A percentile compares a stretch with the other conserved stretches of the same genome.
Evolutionary conservation across 2,113 vertebrate species (phyloP).

Genomic region (Nibea coibor): DNA sequence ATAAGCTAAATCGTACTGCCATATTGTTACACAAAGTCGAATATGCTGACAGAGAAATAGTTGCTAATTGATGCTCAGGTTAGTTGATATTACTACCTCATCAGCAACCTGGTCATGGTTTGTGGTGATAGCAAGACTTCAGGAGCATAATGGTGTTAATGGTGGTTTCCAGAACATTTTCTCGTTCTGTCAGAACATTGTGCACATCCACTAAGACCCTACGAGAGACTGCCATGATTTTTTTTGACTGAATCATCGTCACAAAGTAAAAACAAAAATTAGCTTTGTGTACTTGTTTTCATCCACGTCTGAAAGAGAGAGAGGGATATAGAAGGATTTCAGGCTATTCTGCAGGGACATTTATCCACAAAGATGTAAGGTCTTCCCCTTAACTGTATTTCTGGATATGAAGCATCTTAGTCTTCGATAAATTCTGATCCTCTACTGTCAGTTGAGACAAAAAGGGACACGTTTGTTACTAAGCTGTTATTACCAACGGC

Average conservation of each 20-base stretch:
- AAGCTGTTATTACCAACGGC: conserved; percentile 10
- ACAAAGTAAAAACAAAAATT: not conserved
- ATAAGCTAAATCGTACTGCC: conserved; percentile 27
- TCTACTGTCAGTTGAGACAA: not conserved
- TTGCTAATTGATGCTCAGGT: conserved; percentile 20
- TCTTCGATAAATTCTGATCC: not conserved
- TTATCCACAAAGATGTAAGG: conserved; percentile 8
- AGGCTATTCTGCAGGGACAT: conserved; percentile 7
- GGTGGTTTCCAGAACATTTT: not conserved
- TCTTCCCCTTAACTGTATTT: not conserved
- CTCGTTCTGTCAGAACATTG: not conserved
- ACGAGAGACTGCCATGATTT: not conserved
- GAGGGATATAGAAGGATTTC: conserved; percentile 21
- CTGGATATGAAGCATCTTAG: not conserved
- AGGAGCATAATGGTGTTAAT: not conserved
- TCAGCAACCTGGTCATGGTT: not conserved
- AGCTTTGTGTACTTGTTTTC: not conserved
- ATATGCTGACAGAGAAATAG: conserved; percentile 3
- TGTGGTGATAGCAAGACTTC: not conserved
- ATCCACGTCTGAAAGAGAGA: not conserved
- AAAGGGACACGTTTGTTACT: not conserved
- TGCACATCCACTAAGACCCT: not conserved
- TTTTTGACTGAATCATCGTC: not conserved
- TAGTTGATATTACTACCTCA: not conserved
- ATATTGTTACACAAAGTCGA: not conserved